These are phyloP conservation scores for Coptotermes formosanus DNA, from an alignment of 1,140 invertebrate genomes.

Conservation along the genomic window DNA sequence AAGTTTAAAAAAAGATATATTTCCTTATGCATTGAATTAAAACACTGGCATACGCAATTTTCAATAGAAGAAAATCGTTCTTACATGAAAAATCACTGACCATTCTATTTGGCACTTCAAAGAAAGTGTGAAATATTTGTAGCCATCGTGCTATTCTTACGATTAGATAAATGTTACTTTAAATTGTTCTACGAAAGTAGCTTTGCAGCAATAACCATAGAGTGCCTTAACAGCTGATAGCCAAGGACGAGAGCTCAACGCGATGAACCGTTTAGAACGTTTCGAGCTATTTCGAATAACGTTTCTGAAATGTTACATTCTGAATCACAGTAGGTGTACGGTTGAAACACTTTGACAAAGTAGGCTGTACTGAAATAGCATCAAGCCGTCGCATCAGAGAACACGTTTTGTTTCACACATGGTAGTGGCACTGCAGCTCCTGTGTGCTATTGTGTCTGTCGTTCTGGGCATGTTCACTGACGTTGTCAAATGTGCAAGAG, in stretches of 20 bases:
- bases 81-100: neutral
- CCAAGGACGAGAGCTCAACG: too few species aligned
- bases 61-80: neutral
- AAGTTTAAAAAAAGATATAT: neutral
- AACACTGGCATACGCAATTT: slow-evolving; percentile 20
- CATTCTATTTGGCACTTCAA: slow-evolving; percentile 21
- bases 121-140: neutral
- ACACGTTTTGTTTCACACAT: neutral
- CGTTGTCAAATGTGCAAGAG: neutral
- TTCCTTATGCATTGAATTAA: neutral
- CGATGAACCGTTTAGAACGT: neutral
- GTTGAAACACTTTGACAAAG: neutral
- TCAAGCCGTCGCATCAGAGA: neutral
- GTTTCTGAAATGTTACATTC: neutral
- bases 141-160: neutral
- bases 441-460: neutral
- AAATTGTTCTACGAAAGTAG: too few species aligned
- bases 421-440: neutral
- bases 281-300: neutral
- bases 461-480: neutral
- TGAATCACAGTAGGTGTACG: neutral
- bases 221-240: too few species aligned
- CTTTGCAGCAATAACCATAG: too few species aligned
- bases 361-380: neutral
- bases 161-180: neutral